Base-by-base conservation (phyloP, 23 tunicate species). In the Diplosoma virens region DNA sequence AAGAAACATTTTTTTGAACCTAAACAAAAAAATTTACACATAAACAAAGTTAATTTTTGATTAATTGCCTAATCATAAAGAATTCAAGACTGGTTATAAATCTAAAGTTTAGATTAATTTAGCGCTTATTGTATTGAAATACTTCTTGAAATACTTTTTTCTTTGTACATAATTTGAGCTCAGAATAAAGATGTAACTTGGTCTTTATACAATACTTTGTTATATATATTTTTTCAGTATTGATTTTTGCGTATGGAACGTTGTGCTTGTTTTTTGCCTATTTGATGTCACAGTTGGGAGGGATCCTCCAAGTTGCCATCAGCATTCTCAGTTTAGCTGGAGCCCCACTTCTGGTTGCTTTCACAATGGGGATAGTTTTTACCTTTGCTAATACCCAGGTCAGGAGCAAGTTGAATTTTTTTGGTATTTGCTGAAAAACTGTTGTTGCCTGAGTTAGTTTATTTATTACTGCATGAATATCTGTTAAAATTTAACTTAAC, bases 321-420 rank as follows among this genome's bases (percentile, higher is more conserved):
- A 86, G 92, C 56, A 67, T 86, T 31, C 50, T 86, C 28, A 82
- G 92, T 18, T 45, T 86, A 34, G 92, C 73, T 0, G 84, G 92
- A 3, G 92, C 79, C 2, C 92, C 92, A 0, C 92, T 86, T 14
- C 79, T 86, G 30, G 80, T 68, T 7, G 36, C 72, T 24, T 86
- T 69, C 66, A 67, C 92, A n/a, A 37, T 86, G 11, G 92, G 92
- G 11, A 23, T 86, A 17, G 14, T 86, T 27, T 36, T 59, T 33
- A 69, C 77, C 16, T 84, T 77, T 48, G 74, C 63, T 47, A 82
- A 82, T 50, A 59, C 66, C 17, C 46, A 65, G 81, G 87, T 82
- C 46, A 60, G 81, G 50, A 7, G 50, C 50, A 41, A 41, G 11
- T 14, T 7, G 50, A 14, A 41, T 41, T 41, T 41, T 41, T 41